A percentile compares a stretch with the other conserved stretches of the same genome.
Conservation (phyloP, 1,140 invertebrate genomes). For the Epicauta chinensis region DNA sequence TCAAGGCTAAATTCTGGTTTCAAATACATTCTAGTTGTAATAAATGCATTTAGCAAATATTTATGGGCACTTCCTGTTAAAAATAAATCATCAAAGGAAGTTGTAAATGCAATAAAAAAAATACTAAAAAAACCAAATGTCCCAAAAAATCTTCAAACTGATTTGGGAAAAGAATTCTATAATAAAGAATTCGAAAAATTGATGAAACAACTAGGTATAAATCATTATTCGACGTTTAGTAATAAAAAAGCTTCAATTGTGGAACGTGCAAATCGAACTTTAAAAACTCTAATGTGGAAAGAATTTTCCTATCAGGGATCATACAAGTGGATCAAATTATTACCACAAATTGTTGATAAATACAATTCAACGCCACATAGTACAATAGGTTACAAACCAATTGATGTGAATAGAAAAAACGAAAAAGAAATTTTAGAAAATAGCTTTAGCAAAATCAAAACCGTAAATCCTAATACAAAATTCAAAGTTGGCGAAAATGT, state of each 20-base stretch:
- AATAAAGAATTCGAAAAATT: background rate
- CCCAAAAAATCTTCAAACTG: background rate
- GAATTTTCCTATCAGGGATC: slow-evolving; percentile 43
- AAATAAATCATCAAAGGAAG: slow-evolving; percentile 32
- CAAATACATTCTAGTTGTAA: slow-evolving; percentile 41
- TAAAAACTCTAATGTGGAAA: slow-evolving; percentile 45
- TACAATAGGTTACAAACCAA: slow-evolving; percentile 41
- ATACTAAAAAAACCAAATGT: background rate
- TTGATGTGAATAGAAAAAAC: too few relatives aligned
- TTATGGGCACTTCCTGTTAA: slow-evolving; percentile 38
- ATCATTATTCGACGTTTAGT: slow-evolving; percentile 43
- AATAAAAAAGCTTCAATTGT: slow-evolving; percentile 44
- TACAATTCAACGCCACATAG: slow-evolving; percentile 45
- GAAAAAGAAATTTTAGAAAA: background rate
- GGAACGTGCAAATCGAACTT: slow-evolving; percentile 45
- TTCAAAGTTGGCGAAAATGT: slow-evolving; percentile 38
- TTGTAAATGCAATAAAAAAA: background rate
- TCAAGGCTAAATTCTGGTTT: slow-evolving; percentile 30
- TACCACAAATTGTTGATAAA: slow-evolving; percentile 35
- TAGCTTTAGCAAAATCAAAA: slow-evolving; percentile 23
- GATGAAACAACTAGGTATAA: slow-evolving; percentile 20
- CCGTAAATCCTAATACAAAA: slow-evolving; percentile 8
- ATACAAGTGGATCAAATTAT: slow-evolving; percentile 41
- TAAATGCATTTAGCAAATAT: slow-evolving; percentile 43
- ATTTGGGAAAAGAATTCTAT: background rate